phyloP scores from a whole-genome alignment of 1,140 invertebrate genomes.

The Drosophila sulfurigaster region DNA sequence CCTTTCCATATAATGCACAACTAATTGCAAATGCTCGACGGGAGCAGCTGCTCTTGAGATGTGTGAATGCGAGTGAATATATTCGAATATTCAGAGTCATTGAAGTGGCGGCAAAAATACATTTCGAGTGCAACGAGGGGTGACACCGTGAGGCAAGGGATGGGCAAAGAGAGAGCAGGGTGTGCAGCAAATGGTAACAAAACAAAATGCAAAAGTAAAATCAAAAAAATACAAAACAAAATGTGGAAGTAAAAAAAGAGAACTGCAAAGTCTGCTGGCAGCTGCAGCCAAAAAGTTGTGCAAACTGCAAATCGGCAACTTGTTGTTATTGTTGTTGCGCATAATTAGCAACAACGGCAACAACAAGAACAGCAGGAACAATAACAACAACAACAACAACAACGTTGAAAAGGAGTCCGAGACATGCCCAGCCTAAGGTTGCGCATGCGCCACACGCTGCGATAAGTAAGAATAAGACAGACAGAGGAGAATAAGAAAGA shows the following conservation, averaged over 20 bases:
- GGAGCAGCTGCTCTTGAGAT: conserved; percentile 35
- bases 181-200: conserved; percentile 51
- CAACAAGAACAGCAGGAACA: conserved; percentile 30
- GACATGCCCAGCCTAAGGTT: conserved; percentile 50
- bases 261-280: conserved; percentile 46
- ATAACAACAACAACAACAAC: background rate
- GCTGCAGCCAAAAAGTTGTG: conserved; percentile 61
- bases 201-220: conserved; percentile 27
- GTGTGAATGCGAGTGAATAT: background rate
- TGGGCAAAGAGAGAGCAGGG: conserved; percentile 3
- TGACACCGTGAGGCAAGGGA: conserved; percentile 21
- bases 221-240: background rate
- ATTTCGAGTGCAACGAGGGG: conserved; percentile 41
- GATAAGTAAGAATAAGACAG: background rate
- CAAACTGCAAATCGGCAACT: background rate
- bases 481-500: background rate
- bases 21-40: conserved; percentile 40
- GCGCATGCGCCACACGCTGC: conserved; percentile 56
- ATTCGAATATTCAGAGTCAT: conserved; percentile 34
- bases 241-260: background rate
- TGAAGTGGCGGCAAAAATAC: conserved; percentile 41
- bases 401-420: background rate
- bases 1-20: conserved; percentile 8
- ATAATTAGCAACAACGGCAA: conserved; percentile 65
- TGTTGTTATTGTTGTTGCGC: conserved; percentile 62